Evolutionary conservation across 2,888 invertebrate genomes (phyloP).

Genomic region (Diachrysia chrysitis): DNA sequence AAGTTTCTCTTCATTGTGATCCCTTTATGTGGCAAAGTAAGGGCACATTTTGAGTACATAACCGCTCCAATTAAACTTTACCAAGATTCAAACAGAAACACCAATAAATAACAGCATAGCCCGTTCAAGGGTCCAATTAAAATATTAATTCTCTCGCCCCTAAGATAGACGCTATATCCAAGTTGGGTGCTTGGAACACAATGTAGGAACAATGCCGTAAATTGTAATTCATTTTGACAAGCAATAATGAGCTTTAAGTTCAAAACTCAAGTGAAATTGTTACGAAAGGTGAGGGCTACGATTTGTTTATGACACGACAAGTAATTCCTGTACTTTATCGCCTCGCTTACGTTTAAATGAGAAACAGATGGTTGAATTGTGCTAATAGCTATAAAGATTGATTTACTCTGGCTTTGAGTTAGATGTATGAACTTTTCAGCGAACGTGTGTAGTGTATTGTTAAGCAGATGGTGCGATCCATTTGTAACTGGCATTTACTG

Average conservation of each 20-base stretch:
- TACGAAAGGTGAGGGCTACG: neutral
- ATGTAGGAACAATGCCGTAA: slow-evolving; percentile 29
- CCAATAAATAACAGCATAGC: slow-evolving; percentile 52
- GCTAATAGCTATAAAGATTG: slow-evolving; percentile 3
- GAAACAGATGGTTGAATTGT: neutral
- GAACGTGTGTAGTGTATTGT: neutral
- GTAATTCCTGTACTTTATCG: slow-evolving; percentile 1
- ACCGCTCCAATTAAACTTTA: slow-evolving; percentile 56
- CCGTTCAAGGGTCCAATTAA: slow-evolving; percentile 50
- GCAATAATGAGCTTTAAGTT: slow-evolving; percentile 35
- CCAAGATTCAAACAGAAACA: slow-evolving; percentile 50
- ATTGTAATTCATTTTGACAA: slow-evolving; percentile 44
- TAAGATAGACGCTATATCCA: slow-evolving; percentile 29
- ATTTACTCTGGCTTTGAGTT: neutral
- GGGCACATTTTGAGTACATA: slow-evolving; percentile 36
- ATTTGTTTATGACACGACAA: slow-evolving; percentile 8
- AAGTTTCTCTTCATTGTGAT: slow-evolving; percentile 30
- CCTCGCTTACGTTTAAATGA: neutral
- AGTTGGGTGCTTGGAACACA: slow-evolving; percentile 35
- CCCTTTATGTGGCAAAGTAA: slow-evolving; percentile 16
- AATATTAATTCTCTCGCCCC: slow-evolving; percentile 50
- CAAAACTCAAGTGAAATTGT: slow-evolving; percentile 2
- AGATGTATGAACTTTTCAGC: neutral
- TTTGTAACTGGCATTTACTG: neutral
- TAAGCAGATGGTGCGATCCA: neutral